phyloP scores from a whole-genome alignment of 2,797 vertebrate genomes.

The Cossypha heuglini region DNA sequence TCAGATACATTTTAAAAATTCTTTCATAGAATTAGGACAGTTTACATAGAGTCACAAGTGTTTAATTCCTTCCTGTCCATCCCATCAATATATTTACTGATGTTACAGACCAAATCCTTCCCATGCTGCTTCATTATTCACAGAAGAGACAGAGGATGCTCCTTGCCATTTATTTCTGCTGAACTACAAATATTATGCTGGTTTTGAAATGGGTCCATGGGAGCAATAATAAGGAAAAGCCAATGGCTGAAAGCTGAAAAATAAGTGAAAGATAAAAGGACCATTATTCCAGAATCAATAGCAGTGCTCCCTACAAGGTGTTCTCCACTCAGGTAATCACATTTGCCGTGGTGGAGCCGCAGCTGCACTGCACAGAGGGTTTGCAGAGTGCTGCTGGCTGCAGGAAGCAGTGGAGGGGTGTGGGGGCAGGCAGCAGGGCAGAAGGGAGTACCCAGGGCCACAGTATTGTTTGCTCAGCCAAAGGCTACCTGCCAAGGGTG shows the following conservation, averaged over 20 bases:
- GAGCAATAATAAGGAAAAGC: slow-evolving; percentile 52
- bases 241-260: slow-evolving; percentile 59
- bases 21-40: not conserved
- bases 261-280: slow-evolving; percentile 72
- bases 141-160: slow-evolving; percentile 8
- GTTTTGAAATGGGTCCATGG: slow-evolving; percentile 61
- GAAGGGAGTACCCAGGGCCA: not conserved
- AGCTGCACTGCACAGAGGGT: not conserved
- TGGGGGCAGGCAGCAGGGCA: rapidly evolving
- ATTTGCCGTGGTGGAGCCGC: not conserved
- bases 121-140: slow-evolving; percentile 68
- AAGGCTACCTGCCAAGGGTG: not conserved
- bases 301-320: slow-evolving; percentile 22
- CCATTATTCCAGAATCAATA: slow-evolving; percentile 70
- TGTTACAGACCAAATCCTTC: slow-evolving; percentile 31
- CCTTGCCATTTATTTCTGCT: slow-evolving; percentile 58
- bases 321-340: slow-evolving; percentile 49
- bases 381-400: not conserved
- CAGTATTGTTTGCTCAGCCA: not conserved
- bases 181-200: slow-evolving; percentile 15
- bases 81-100: slow-evolving; percentile 12
- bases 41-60: not conserved
- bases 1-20: not conserved
- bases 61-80: slow-evolving; percentile 33
- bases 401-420: not conserved